These are phyloP conservation scores for Argyresthia albistria DNA, from an alignment of 2,888 invertebrate species.

Conservation along the genomic window DNA sequence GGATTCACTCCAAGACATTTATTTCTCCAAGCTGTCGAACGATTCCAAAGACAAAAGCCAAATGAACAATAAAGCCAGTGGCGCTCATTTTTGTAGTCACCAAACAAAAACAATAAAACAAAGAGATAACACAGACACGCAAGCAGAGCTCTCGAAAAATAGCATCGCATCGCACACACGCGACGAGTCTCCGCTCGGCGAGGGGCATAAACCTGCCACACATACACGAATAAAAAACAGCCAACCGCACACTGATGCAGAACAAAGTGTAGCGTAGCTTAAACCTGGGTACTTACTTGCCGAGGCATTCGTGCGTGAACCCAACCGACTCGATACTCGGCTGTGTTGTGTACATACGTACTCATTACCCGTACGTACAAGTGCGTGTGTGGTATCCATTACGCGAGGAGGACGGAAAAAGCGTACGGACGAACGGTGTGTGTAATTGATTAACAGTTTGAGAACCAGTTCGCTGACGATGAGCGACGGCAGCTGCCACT, in stretches of 20 bases:
- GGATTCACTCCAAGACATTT: conserved; percentile 30
- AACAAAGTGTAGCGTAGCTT: conserved; percentile 25
- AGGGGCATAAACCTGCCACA: conserved; percentile 24
- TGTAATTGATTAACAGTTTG: conserved; percentile 66
- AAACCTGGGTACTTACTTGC: conserved; percentile 44
- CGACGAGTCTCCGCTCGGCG: conserved; percentile 21
- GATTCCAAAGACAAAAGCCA: conserved; percentile 27
- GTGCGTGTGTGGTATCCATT: conserved; percentile 56
- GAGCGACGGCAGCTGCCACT: conserved; percentile 20
- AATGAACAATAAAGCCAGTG: conserved; percentile 50
- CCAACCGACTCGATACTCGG: conserved; percentile 23
- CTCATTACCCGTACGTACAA: conserved; percentile 18
- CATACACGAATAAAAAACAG: conserved; percentile 26
- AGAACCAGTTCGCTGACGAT: conserved; percentile 32
- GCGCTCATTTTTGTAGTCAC: conserved; percentile 50
- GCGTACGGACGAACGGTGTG: conserved; percentile 50
- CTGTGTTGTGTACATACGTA: background rate
- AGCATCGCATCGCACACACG: conserved; percentile 38
- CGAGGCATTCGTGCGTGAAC: conserved; percentile 57
- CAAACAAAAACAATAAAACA: conserved; percentile 57
- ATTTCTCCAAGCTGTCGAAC: conserved; percentile 23
- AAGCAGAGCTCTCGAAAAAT: conserved; percentile 53
- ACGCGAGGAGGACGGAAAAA: conserved; percentile 47
- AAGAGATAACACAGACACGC: conserved; percentile 49
- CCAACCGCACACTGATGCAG: conserved; percentile 33